Evolutionary conservation across 64 coral and sea anemone species (phyloP).

Genomic region (Porites australiensis): DNA sequence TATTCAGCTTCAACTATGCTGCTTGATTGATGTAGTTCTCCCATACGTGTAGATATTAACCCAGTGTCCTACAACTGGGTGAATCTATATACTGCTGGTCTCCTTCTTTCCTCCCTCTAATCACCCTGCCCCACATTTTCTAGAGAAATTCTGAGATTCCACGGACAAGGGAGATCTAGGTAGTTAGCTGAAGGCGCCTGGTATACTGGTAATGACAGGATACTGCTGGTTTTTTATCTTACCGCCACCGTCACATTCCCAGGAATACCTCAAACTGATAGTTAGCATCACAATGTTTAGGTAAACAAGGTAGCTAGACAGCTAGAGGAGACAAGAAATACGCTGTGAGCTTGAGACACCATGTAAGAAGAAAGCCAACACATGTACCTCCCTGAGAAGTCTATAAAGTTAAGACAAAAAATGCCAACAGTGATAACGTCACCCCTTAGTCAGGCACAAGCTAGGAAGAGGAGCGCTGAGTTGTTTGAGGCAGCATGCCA

Average conservation of each 20-base stretch:
- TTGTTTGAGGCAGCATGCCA: constrained; percentile 52
- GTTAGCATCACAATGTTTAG: background rate
- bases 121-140: constrained; percentile 9
- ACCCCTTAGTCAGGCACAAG: background rate
- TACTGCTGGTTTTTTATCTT: too few relatives aligned
- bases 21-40: constrained; percentile 6
- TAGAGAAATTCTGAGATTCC: background rate
- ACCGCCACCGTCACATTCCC: too few relatives aligned
- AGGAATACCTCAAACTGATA: too few relatives aligned
- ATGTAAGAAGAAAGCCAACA: background rate
- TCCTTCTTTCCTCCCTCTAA: constrained; percentile 9
- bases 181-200: background rate
- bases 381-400: background rate
- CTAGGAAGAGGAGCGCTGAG: constrained; percentile 44
- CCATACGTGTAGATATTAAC: background rate
- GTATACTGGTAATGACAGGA: background rate
- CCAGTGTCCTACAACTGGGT: background rate
- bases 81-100: constrained; percentile 7
- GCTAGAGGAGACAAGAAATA: background rate
- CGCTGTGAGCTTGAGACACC: background rate
- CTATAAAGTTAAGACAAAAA: background rate
- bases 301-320: background rate
- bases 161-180: background rate
- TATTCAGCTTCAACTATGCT: constrained; percentile 3
- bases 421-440: background rate